These are phyloP conservation scores for Hylaea fasciaria DNA, from an alignment of 2,888 invertebrate species.

Conservation along the genomic window DNA sequence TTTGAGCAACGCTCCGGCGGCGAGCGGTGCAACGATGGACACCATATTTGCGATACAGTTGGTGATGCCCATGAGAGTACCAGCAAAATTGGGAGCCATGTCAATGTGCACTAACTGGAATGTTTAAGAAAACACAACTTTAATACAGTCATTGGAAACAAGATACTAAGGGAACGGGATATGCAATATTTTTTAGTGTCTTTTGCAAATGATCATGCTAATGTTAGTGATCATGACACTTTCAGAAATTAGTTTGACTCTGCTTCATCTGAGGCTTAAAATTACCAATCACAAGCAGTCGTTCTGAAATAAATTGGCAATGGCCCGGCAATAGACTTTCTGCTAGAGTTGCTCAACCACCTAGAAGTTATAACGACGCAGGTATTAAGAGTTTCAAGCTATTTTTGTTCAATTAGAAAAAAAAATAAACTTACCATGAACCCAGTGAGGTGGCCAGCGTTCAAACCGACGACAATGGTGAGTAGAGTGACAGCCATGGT, in stretches of 20 bases:
- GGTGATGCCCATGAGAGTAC: slow-evolving; percentile 92
- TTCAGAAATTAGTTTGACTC: no score
- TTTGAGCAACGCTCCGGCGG: slow-evolving; percentile 87
- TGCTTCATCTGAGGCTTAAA: no score
- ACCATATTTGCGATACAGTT: slow-evolving; percentile 90
- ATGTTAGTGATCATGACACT: no score
- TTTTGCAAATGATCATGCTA: no score
- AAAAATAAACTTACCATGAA: slow-evolving; percentile 76
- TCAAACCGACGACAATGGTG: slow-evolving; percentile 88
- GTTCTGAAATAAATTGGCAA: no score
- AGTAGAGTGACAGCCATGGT: slow-evolving; percentile 86
- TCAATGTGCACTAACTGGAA: slow-evolving; percentile 90
- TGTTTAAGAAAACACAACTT: background rate
- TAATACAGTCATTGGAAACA: background rate
- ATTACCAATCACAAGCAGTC: no score
- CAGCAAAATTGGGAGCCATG: slow-evolving; percentile 92
- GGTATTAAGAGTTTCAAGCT: no score
- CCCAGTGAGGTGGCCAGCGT: slow-evolving; percentile 88
- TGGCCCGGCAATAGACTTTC: no score
- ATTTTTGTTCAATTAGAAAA: no score
- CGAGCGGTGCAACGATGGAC: slow-evolving; percentile 90
- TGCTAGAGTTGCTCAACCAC: no score
- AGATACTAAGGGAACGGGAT: background rate
- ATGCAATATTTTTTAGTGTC: no score
- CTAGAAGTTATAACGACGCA: no score